Evolutionary conservation across 1,140 invertebrate species (phyloP).

Genomic region (Coenobita brevimanus): DNA sequence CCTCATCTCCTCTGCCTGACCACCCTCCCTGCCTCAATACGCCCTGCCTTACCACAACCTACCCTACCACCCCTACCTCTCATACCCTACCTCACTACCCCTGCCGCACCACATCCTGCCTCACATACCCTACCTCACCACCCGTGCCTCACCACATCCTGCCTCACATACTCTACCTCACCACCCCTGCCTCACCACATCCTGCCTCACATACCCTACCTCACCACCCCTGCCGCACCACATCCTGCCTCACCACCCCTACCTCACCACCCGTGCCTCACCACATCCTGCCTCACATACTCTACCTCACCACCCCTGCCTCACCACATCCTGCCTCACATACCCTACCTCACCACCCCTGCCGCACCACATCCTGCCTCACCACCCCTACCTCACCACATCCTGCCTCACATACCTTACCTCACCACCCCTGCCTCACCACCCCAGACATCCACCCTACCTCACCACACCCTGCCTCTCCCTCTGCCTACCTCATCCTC

Average conservation of each 20-base stretch:
- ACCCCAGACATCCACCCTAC: not conserved
- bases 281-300: not conserved
- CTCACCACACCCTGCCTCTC: not conserved
- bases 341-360: no score
- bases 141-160: not conserved
- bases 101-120: no score
- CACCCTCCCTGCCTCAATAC: not conserved
- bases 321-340: no score
- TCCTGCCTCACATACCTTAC: not conserved
- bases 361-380: no score
- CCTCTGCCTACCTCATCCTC: no score
- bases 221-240: not conserved
- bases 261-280: not conserved
- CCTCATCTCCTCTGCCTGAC: not conserved
- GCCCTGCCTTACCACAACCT: no score
- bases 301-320: no score
- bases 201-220: not conserved
- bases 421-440: not conserved
- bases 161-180: not conserved
- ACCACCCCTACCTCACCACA: no score
- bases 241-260: not conserved
- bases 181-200: not conserved
- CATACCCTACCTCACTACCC: no score
- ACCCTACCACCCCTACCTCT: no score
- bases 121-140: not conserved